Evolutionary conservation across 2,797 vertebrate genomes (phyloP), one percentile per base, ranked within the genome.

Genomic region (Anisognathus igniventris): DNA sequence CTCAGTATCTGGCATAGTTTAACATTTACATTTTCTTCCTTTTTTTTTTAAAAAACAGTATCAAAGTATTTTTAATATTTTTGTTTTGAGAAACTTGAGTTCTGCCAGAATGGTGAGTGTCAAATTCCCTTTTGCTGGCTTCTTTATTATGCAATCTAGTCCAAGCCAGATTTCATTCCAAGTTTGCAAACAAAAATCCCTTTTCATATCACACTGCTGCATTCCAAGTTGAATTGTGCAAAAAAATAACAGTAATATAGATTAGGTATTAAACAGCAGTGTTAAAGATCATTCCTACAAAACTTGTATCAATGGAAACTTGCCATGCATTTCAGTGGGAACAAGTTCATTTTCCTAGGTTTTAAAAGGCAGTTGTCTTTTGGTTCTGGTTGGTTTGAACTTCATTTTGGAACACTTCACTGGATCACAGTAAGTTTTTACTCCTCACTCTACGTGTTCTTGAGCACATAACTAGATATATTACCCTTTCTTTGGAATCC

Each of bases 121-220:
- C 78, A 84, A 58, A 78, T 93, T 96, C 75, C 62, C n/a, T 68
- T 89, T 83, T 75, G 30, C 79, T 94, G 92, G 62, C 62, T 94
- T 93, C 75, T 91, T 88, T 74, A 35, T 86, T 90, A 75, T 86
- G 45, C 51, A 72, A 5, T 56, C 51, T 65, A 83, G 76, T 96
- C 90, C 81, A 94, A 92, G 47, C 42, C 66, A 81, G 75, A 58
- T 73, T 93, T 80, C 56, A 24, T 90, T 95, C 76, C 92, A 92
- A 91, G 54, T 81, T 42, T 94, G 79, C 86, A 95, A 93, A 86
- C 86, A 86, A 94, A 96, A 84, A 74, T 88, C 79, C 13, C 64
- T 79, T 92, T 93, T 87, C 58, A 25, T 83, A 91, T 90, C 73
- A 64, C 2, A 3, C 75, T 73, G 44, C 82, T 14, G 17, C 82